Base-by-base conservation (phyloP, 1,140 invertebrate species). In the Panonychus citri region DNA sequence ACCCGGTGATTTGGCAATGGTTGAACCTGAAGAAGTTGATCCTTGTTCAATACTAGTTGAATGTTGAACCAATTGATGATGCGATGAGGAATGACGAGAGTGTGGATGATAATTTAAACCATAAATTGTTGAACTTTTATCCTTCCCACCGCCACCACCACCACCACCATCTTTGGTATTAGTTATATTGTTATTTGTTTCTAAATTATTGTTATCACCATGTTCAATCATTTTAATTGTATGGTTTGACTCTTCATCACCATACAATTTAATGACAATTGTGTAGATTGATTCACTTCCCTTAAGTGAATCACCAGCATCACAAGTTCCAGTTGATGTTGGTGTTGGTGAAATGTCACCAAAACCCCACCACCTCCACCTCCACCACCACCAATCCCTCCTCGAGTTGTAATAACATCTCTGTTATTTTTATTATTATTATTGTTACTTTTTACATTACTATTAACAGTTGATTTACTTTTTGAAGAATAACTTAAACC, bases 221-320 rank as follows among this genome's bases (percentile, higher is more conserved):
- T 51, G 25, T 27, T 51, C 49, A 30, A 51, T 51, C 49, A 51
- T 51, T 27, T 51, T 51, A 24, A 51, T 51, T 26, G 49, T 51
- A 26, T 26, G 25, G 27, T 30, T 51, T 15, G 10, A 25, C 8
- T 51, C 49, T 7, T 51, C 25, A 27, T 51, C 49, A 46, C 43
- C 43, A 19, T 86, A 86, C 60, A 94, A 71, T 62, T 80, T 75
- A 61, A 93, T 94, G 56, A 94, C 69, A 65, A 93, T 93, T 53
- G 88, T 93, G 73, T 91, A 93, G 8, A 93, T 68, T 7, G 69
- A 68, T 56, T 72, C 71, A 43, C 66, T 62, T 13, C 63, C n/a
- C 34, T 28, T 27, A 19, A 24, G 12, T 24, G 37, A 42, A 55
- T 55, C 42, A 27, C 19, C 52, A 52, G 15, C 19, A n/a, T 53